Percentiles rank a stretch among this genome's conserved stretches.
phyloP scores from a whole-genome alignment of 1,140 invertebrate species.

The Papilio polyxenes region DNA sequence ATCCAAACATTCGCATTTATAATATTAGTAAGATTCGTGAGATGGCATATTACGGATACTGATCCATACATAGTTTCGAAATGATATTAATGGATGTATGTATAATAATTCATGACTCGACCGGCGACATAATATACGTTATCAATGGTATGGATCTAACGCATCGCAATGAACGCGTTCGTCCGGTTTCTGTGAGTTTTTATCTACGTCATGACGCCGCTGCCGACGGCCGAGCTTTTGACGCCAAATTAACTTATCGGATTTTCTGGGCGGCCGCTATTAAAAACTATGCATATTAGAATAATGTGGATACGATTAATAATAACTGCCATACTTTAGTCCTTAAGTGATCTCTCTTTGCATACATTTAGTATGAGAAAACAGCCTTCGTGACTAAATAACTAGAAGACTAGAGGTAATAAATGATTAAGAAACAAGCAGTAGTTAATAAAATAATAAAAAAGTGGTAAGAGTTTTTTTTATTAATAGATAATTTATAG shows the following conservation, averaged over 20 bases:
- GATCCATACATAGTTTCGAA: neutral
- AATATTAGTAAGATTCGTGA: too few species aligned
- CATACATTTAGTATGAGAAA: too few species aligned
- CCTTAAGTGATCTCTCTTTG: too few species aligned
- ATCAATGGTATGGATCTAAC: conserved; percentile 33
- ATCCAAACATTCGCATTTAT: too few species aligned
- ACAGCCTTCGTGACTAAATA: too few species aligned
- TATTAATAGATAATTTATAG: too few species aligned
- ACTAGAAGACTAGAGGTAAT: too few species aligned
- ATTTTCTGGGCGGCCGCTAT: conserved; percentile 31
- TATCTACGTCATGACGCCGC: conserved; percentile 37
- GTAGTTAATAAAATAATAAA: too few species aligned
- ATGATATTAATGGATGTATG: neutral
- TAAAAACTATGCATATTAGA: neutral
- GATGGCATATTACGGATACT: neutral
- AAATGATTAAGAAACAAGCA: too few species aligned
- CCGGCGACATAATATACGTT: conserved; percentile 4
- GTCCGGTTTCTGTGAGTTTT: conserved; percentile 39
- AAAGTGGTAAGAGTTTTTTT: too few species aligned
- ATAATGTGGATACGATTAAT: conserved; percentile 46
- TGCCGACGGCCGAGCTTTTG: conserved; percentile 42
- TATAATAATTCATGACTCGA: conserved; percentile 11
- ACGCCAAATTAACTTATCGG: conserved; percentile 59
- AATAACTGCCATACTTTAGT: neutral
- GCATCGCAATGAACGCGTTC: conserved; percentile 28